Base-by-base conservation (phyloP, 2,113 vertebrate genomes). In the Phalacrocorax carbo region DNA sequence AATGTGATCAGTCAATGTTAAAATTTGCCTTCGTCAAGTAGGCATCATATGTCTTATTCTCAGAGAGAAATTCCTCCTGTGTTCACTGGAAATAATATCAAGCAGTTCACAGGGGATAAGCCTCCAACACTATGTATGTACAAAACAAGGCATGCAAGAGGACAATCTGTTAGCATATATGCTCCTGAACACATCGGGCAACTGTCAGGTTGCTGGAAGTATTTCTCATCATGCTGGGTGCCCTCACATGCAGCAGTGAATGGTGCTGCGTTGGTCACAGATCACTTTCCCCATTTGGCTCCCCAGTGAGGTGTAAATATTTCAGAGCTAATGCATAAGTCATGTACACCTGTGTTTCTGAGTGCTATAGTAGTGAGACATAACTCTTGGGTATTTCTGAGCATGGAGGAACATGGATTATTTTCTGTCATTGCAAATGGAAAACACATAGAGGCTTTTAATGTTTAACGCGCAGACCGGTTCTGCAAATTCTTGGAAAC, bases 281-380 rank as follows among this genome's bases (percentile, higher is more conserved):
- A 89, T 94, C 66, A 23, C 86, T 92, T 61, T 94, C 83, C 80
- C 83, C 58, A 14, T 89, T 95, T 93, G 81, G 57, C 30, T 97
- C 95, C 95, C 93, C 46, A 79, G 80, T 49, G 88, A 94, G 66
- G 70, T 96, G 95, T 95, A 89, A 95, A 94, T 93, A 90, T 95
- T 94, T 94, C 91, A 94, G 51, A 96, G 75, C 62, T 95, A 89
- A 95, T 97, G 94, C 91, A 92, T 94, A 96, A 97, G 89, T 94
- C 95, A 89, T 93, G 91, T 94, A 84, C 80, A 94, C 86, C 86
- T 82, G 92, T 94, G 94, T 85, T 93, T 94, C 78, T 66, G 52
- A 91, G 77, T 62, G 69, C 81, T 10, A 4, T n/a, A 51, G 65
- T 34, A 84, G 44, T 46, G 54, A 94, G 61, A 86, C 58, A 34